phyloP scores from a whole-genome alignment of 2,888 invertebrate species.

The Helleia helle region DNA sequence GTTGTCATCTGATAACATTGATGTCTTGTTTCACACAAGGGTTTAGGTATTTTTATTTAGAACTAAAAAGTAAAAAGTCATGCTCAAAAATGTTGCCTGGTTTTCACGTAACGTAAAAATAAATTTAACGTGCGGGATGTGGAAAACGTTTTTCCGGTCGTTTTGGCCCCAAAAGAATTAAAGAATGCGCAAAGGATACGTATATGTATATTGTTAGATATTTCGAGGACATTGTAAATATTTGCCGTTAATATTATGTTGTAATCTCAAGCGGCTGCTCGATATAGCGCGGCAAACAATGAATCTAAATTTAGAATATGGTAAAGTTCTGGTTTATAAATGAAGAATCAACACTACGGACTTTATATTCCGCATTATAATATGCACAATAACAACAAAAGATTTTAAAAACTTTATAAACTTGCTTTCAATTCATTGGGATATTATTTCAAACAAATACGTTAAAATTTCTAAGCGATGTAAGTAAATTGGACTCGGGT shows the following conservation, averaged over 20 bases:
- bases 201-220: neutral
- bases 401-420: too few species aligned
- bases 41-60: too few species aligned
- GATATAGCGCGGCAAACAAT: constrained; percentile 56
- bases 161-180: neutral
- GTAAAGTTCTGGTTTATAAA: constrained; percentile 43
- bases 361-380: neutral
- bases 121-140: constrained; percentile 1
- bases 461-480: too few species aligned
- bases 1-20: too few species aligned
- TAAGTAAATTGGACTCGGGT: too few species aligned
- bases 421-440: too few species aligned
- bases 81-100: neutral
- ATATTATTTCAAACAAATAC: too few species aligned
- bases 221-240: neutral
- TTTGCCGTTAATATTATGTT: constrained; percentile 24
- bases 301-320: constrained; percentile 63
- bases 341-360: constrained; percentile 29
- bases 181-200: neutral
- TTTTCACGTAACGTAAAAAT: neutral
- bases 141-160: constrained; percentile 1
- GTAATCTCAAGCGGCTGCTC: constrained; percentile 31
- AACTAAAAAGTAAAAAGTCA: neutral
- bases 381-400: too few species aligned
- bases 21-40: too few species aligned